Evolutionary conservation across 1,140 invertebrate species (phyloP).

Genomic region (Pogonomyrmex barbatus): DNA sequence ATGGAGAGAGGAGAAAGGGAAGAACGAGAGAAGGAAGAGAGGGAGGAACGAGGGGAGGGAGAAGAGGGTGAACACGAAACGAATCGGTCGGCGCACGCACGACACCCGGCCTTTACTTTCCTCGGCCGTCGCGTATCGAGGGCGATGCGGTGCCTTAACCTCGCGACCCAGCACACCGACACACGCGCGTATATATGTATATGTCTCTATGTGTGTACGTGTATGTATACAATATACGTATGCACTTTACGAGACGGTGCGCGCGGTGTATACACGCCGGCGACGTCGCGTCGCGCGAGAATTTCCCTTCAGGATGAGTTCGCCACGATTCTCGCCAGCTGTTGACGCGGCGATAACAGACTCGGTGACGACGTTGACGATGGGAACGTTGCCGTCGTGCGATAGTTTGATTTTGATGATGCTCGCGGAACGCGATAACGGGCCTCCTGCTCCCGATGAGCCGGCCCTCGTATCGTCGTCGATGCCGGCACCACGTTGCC

Average conservation of each 20-base stretch:
- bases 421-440: conserved; percentile 48
- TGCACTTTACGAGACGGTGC: neutral
- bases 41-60: neutral
- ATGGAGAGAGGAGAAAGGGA: neutral
- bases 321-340: conserved; percentile 25
- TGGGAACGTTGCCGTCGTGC: neutral
- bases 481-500: conserved; percentile 74
- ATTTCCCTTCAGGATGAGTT: conserved; percentile 6
- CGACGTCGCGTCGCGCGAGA: conserved; percentile 33
- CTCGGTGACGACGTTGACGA: neutral
- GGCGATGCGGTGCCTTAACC: conserved; percentile 70
- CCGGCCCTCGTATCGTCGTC: conserved; percentile 67
- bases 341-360: neutral
- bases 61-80: conserved; percentile 29
- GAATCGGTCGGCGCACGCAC: conserved; percentile 69
- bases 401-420: conserved; percentile 15
- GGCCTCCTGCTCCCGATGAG: conserved; percentile 58
- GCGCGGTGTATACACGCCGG: conserved; percentile 23
- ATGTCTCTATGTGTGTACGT: neutral
- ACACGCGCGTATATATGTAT: neutral
- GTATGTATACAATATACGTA: neutral
- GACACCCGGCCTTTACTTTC: conserved; percentile 72
- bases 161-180: conserved; percentile 67
- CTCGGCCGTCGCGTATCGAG: conserved; percentile 68
- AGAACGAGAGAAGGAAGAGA: neutral